Conservation (phyloP, 1,140 invertebrate species). For the Littorina saxatilis region DNA sequence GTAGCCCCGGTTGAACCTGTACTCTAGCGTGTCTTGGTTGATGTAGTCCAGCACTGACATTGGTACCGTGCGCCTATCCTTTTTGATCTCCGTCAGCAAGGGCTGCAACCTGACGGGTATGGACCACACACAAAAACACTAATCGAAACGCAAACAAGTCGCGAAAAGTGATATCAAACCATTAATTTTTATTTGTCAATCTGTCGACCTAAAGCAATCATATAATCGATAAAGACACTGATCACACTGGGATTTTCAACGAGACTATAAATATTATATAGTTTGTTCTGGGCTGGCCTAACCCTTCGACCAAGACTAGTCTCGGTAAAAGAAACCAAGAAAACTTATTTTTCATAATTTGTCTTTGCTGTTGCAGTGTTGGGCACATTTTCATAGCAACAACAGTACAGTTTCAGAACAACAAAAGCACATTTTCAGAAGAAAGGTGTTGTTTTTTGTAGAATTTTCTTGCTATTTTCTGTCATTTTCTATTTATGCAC, state of each 20-base stretch:
- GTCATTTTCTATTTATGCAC: no score
- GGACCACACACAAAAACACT: neutral
- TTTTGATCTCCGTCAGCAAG: slow-evolving; percentile 90
- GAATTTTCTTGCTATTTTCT: no score
- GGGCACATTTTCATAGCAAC: no score
- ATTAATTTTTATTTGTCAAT: neutral
- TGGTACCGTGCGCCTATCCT: slow-evolving; percentile 85
- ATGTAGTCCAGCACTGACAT: slow-evolving; percentile 68
- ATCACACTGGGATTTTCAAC: neutral
- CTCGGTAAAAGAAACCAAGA: no score
- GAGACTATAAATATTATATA: neutral
- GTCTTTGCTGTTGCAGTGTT: no score
- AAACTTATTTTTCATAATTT: no score
- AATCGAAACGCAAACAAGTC: neutral
- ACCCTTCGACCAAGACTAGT: no score
- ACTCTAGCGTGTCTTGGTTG: slow-evolving; percentile 53
- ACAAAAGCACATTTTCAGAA: no score
- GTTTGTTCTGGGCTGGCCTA: no score
- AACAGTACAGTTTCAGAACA: no score
- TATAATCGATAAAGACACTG: neutral
- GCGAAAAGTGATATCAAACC: neutral
- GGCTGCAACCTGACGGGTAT: slow-evolving; percentile 95
- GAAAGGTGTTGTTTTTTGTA: no score
- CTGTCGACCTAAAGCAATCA: neutral
- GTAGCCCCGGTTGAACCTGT: slow-evolving; percentile 52